Evolutionary conservation across 2,888 invertebrate species (phyloP).

Genomic region (Orthonychiurus folsomi): DNA sequence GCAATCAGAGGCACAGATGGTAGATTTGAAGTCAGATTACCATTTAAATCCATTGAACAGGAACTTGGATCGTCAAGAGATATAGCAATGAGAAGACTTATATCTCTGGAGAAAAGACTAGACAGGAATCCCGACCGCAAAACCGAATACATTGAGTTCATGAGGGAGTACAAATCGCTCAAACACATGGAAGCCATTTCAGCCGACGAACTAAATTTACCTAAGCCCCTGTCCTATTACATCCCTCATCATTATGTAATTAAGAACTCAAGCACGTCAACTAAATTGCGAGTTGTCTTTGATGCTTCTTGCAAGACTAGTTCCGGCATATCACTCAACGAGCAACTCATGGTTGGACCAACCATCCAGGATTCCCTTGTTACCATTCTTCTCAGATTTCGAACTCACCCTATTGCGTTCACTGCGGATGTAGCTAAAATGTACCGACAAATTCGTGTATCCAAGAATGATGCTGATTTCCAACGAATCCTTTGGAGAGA

Average conservation of each 20-base stretch:
- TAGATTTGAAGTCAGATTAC: constrained; percentile 19
- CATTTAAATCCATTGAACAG: constrained; percentile 10
- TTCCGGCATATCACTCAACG: constrained; percentile 39
- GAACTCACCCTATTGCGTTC: constrained; percentile 36
- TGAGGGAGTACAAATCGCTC: constrained; percentile 32
- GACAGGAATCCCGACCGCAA: constrained; percentile 15
- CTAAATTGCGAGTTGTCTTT: constrained; percentile 42
- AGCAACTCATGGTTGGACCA: constrained; percentile 40
- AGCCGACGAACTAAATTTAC: constrained; percentile 5
- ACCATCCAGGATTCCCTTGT: constrained; percentile 39
- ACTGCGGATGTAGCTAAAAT: constrained; percentile 41
- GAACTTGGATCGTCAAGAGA: constrained; percentile 30
- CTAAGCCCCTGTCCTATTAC: constrained; percentile 22
- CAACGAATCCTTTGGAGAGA: constrained; percentile 40
- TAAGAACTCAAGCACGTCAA: constrained; percentile 36
- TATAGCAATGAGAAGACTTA: constrained; percentile 30
- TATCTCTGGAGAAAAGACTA: constrained; percentile 31
- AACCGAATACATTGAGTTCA: constrained; percentile 29
- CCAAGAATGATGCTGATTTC: constrained; percentile 32
- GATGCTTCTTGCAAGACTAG: constrained; percentile 40
- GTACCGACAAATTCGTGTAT: constrained; percentile 41
- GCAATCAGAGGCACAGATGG: constrained; percentile 13
- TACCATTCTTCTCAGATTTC: constrained; percentile 40
- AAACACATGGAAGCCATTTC: constrained; percentile 34
- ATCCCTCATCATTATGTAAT: constrained; percentile 41